phyloP scores from a whole-genome alignment of 2,113 vertebrate genomes.

The Oncorhynchus gorbuscha region DNA sequence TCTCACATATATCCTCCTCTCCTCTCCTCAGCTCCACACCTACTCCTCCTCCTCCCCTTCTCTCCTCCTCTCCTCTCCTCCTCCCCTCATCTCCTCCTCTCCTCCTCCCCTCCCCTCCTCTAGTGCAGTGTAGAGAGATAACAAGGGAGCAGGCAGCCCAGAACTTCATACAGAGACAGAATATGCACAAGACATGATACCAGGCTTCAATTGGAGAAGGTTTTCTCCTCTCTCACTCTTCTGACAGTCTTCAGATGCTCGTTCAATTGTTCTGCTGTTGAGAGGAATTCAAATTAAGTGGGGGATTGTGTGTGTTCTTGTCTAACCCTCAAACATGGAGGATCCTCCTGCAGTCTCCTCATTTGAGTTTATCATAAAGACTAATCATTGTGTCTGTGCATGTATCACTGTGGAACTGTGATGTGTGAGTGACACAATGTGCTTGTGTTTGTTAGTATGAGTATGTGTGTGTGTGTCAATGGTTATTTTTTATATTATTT shows the following conservation, averaged over 20 bases:
- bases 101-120: constrained; percentile 15
- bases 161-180: constrained; percentile 49
- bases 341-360: not conserved
- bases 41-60: no score
- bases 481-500: no score
- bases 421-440: no score
- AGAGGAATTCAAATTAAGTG: constrained; percentile 50
- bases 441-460: not conserved
- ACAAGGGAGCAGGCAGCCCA: constrained; percentile 60
- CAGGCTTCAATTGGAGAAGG: constrained; percentile 46
- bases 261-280: constrained; percentile 47
- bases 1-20: no score
- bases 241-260: constrained; percentile 39
- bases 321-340: constrained; percentile 33
- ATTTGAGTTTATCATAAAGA: constrained; percentile 23
- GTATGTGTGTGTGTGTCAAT: constrained; percentile 1
- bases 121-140: constrained; percentile 47
- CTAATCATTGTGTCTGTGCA: constrained; percentile 20
- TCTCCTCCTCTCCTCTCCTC: not conserved
- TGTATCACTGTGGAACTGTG: not conserved
- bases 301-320: constrained; percentile 34
- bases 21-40: no score
- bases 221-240: constrained; percentile 35
- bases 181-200: constrained; percentile 47
- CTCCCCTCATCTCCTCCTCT: not conserved